Percentiles rank a stretch among this genome's conserved stretches.
phyloP scores from a whole-genome alignment of 2,797 vertebrate genomes.

The Eupleurogrammus muticus region DNA sequence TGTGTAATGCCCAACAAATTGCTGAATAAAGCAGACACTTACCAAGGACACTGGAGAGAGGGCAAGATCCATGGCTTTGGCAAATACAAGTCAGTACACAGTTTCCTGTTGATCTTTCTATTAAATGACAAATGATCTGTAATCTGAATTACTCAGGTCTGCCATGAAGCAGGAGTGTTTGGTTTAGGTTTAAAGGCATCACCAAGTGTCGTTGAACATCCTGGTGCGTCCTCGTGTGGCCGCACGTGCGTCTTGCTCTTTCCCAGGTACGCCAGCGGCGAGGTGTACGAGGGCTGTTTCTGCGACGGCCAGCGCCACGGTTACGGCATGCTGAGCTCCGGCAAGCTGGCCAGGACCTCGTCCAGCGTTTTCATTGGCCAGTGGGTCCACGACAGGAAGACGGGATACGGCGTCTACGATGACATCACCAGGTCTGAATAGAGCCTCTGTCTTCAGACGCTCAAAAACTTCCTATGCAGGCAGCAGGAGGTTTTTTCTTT shows the following conservation, averaged over 20 bases:
- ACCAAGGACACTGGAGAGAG: slow-evolving; percentile 94
- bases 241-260: slow-evolving; percentile 1
- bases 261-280: slow-evolving; percentile 82
- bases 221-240: neutral
- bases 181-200: neutral
- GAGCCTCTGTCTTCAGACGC: neutral
- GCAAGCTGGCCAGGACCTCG: slow-evolving; percentile 88
- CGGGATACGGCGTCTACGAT: slow-evolving; percentile 94
- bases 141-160: too few species aligned
- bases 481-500: neutral
- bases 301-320: slow-evolving; percentile 92
- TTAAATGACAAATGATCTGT: neutral
- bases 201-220: too few species aligned
- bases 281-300: slow-evolving; percentile 97
- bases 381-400: slow-evolving; percentile 93
- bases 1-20: slow-evolving; percentile 87
- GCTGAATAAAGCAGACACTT: slow-evolving; percentile 89
- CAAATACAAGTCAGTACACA: slow-evolving; percentile 88
- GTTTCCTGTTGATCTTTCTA: slow-evolving; percentile 1
- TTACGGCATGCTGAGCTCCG: slow-evolving; percentile 93
- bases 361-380: slow-evolving; percentile 97
- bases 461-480: neutral
- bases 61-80: slow-evolving; percentile 97
- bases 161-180: neutral
- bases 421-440: slow-evolving; percentile 91